Percentiles rank a stretch among this genome's conserved stretches.
Evolutionary conservation across 1,140 invertebrate genomes (phyloP).

Genomic region (Drosophila parvula): DNA sequence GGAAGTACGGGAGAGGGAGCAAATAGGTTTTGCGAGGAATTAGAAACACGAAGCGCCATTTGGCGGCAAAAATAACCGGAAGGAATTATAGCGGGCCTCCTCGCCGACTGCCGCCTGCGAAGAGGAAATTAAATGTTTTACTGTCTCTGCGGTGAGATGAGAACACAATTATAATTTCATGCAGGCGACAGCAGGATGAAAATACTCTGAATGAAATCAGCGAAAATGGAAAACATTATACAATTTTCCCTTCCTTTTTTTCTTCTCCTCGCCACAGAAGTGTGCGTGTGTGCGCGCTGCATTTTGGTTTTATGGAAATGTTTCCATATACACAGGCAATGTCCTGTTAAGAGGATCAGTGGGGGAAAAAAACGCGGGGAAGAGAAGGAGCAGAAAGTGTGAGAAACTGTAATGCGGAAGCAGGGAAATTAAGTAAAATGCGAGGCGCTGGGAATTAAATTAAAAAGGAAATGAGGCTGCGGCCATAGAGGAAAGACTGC

Average conservation of each 20-base stretch:
- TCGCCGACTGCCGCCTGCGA: slow-evolving; percentile 29
- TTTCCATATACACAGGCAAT: slow-evolving; percentile 27
- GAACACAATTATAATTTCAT: slow-evolving; percentile 75
- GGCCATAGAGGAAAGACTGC: slow-evolving; percentile 6
- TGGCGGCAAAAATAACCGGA: slow-evolving; percentile 74
- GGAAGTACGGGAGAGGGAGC: not conserved
- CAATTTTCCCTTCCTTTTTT: slow-evolving; percentile 20
- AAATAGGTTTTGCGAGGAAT: slow-evolving; percentile 74
- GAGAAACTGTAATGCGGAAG: slow-evolving; percentile 50
- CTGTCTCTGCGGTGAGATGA: slow-evolving; percentile 70
- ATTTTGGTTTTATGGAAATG: slow-evolving; percentile 60
- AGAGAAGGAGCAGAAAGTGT: slow-evolving; percentile 18
- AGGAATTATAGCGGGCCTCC: slow-evolving; percentile 70
- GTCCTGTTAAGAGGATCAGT: slow-evolving; percentile 70
- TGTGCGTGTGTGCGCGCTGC: slow-evolving; percentile 49
- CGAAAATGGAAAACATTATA: slow-evolving; percentile 61
- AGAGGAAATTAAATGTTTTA: slow-evolving; percentile 81
- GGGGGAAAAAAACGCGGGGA: slow-evolving; percentile 4
- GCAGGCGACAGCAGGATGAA: slow-evolving; percentile 41
- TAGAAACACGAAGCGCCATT: slow-evolving; percentile 70
- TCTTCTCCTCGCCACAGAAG: slow-evolving; percentile 2
- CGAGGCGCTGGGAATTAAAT: slow-evolving; percentile 66
- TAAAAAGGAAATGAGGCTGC: slow-evolving; percentile 74
- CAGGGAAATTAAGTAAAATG: slow-evolving; percentile 53
- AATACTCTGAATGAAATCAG: slow-evolving; percentile 64